Conservation (phyloP, 2,888 invertebrate genomes). For the Cartodere bifasciata region DNA sequence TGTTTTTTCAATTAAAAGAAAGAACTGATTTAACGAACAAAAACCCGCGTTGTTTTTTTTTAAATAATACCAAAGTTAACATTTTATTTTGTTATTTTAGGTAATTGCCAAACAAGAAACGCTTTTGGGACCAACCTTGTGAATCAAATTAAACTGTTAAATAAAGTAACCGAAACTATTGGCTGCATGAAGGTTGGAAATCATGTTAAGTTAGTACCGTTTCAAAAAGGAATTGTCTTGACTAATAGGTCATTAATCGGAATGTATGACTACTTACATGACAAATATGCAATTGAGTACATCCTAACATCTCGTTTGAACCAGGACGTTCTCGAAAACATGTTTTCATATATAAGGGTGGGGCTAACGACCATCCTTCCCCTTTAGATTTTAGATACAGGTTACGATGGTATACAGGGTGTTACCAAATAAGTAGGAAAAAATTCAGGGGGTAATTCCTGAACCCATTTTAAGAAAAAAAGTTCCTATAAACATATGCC, state of each 20-base stretch:
- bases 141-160: constrained; percentile 14
- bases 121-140: constrained; percentile 16
- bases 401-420: constrained; percentile 18
- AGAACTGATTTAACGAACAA: too few relatives aligned
- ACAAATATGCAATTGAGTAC: constrained; percentile 16
- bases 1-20: too few relatives aligned
- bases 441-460: too few relatives aligned
- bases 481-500: too few relatives aligned
- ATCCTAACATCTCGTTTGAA: constrained; percentile 17
- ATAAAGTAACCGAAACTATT: constrained; percentile 13
- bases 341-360: constrained; percentile 22
- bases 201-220: constrained; percentile 15
- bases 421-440: too few relatives aligned
- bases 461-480: too few relatives aligned
- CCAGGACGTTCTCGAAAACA: constrained; percentile 19
- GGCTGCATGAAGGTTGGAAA: constrained; percentile 15
- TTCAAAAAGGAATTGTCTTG: constrained; percentile 16
- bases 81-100: too few relatives aligned
- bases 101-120: constrained; percentile 11
- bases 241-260: constrained; percentile 12
- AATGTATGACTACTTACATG: constrained; percentile 14
- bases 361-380: constrained; percentile 19
- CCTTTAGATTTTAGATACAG: constrained; percentile 17
- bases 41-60: too few relatives aligned
- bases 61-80: too few relatives aligned